Conservation (phyloP, 2,113 vertebrate genomes). For the Epinephelus cyanopodus region DNA sequence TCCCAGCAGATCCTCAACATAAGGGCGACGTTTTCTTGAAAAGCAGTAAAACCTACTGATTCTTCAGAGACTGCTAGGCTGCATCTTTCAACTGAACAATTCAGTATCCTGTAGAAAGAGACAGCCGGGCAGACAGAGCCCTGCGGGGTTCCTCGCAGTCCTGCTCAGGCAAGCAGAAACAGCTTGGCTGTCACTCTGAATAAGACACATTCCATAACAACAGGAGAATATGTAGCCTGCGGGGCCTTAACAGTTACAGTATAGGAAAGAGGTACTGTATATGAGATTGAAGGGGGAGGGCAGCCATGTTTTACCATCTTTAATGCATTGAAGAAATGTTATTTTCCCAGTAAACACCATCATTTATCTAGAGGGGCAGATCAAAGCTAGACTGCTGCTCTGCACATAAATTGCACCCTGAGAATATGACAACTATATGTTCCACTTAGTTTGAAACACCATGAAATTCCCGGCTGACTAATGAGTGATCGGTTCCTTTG, state of each 20-base stretch:
- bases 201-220: conserved; percentile 77
- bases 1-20: neutral
- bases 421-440: neutral
- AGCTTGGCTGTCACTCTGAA: conserved; percentile 66
- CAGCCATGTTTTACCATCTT: conserved; percentile 6
- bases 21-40: neutral
- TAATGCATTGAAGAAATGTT: conserved; percentile 11
- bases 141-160: conserved; percentile 70
- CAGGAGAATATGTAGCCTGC: conserved; percentile 62
- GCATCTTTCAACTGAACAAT: conserved; percentile 30
- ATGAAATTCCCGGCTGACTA: conserved; percentile 8
- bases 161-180: conserved; percentile 81
- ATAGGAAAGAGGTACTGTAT: conserved; percentile 1
- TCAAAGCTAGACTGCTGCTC: conserved; percentile 26
- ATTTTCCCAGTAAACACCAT: conserved; percentile 29
- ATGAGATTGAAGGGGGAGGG: conserved; percentile 2
- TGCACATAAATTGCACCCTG: conserved; percentile 12
- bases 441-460: conserved; percentile 20
- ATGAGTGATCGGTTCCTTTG: conserved; percentile 13
- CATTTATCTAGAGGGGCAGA: neutral
- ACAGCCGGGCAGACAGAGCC: conserved; percentile 61
- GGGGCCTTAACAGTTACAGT: conserved; percentile 63
- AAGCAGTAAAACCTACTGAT: neutral
- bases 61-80: conserved; percentile 16
- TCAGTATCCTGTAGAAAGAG: conserved; percentile 54